Conservation (phyloP, 2,113 vertebrate species). For the Solenodon paradoxus region DNA sequence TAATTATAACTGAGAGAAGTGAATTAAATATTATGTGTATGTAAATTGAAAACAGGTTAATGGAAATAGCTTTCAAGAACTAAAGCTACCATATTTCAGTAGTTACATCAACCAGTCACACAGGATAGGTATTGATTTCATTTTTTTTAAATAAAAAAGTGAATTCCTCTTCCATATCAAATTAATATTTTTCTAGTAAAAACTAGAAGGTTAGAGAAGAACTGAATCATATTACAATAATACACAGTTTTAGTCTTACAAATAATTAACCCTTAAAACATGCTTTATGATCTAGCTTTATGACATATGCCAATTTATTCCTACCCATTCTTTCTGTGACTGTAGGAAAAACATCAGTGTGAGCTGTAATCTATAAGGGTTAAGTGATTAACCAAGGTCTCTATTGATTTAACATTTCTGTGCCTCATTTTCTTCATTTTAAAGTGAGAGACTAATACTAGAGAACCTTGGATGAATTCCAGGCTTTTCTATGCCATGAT, state of each 20-base stretch:
- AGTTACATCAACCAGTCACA: neutral
- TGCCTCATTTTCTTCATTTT: neutral
- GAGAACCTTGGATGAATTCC: neutral
- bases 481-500: too few relatives aligned
- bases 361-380: neutral
- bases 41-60: neutral
- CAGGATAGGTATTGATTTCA: neutral
- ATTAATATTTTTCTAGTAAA: neutral
- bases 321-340: neutral
- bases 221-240: neutral
- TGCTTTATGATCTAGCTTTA: neutral
- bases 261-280: neutral
- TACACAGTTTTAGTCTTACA: neutral
- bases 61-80: neutral
- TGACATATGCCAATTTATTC: neutral
- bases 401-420: neutral
- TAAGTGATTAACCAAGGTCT: neutral
- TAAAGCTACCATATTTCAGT: neutral
- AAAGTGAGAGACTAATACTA: neutral
- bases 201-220: slow-evolving; percentile 14
- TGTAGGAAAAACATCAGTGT: neutral
- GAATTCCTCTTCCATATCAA: neutral
- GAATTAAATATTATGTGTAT: neutral
- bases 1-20: neutral
- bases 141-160: neutral